Conservation (phyloP, 1,140 invertebrate species). For the Hetaerina americana region DNA sequence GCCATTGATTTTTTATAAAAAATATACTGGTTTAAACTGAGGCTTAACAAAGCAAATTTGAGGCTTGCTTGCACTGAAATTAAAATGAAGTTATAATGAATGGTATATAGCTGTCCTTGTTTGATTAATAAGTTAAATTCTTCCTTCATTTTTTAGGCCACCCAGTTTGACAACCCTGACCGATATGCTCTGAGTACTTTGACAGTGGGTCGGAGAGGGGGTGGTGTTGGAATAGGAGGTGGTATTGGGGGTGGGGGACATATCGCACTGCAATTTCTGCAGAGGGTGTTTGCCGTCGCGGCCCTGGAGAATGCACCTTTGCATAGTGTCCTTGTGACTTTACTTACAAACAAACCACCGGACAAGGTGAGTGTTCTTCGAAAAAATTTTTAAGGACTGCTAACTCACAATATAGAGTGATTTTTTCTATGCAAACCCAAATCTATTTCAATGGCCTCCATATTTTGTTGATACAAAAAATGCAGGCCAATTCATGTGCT, state of each 20-base stretch:
- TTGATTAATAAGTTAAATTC: not conserved
- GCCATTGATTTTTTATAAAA: too few species aligned
- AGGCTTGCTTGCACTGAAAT: not conserved
- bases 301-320: conserved; percentile 62
- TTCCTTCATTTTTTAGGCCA: conserved; percentile 42
- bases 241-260: conserved; percentile 26
- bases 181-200: conserved; percentile 73
- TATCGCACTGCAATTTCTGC: conserved; percentile 49
- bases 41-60: too few species aligned
- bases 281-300: conserved; percentile 52
- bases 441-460: too few species aligned
- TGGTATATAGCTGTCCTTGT: too few species aligned
- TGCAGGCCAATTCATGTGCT: too few species aligned
- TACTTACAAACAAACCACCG: conserved; percentile 43
- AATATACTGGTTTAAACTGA: too few species aligned
- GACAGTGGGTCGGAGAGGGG: conserved; percentile 42
- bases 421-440: too few species aligned
- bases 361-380: too few species aligned
- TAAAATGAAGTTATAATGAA: too few species aligned
- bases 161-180: conserved; percentile 76
- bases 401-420: too few species aligned
- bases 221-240: conserved; percentile 16
- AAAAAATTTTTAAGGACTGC: too few species aligned
- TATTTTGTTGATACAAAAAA: too few species aligned
- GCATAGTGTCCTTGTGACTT: conserved; percentile 52